Percentiles rank a stretch among this genome's conserved stretches.
phyloP scores from a whole-genome alignment of 92 coral and sea anemone genomes.

The Zoanthus solanderi region DNA sequence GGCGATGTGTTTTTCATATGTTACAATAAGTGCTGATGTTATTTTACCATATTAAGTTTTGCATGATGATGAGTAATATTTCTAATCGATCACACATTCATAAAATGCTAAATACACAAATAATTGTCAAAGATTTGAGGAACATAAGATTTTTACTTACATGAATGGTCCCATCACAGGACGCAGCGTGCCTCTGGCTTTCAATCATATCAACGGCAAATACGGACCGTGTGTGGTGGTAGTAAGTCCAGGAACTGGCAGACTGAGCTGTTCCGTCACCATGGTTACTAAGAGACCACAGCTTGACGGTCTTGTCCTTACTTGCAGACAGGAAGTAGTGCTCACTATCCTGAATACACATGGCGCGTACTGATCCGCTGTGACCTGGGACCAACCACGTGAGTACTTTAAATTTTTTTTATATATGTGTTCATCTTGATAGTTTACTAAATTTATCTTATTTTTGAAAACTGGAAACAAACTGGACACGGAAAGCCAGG shows the following conservation, averaged over 20 bases:
- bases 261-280: slow-evolving; percentile 99
- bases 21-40: no score
- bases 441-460: no score
- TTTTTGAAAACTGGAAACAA: no score
- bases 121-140: background rate
- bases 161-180: slow-evolving; percentile 95
- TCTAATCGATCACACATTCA: background rate
- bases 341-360: slow-evolving; percentile 95
- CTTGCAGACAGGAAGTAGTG: slow-evolving; percentile 95
- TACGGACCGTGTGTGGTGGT: slow-evolving; percentile 88
- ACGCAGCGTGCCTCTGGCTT: slow-evolving; percentile 87
- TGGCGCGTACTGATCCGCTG: slow-evolving; percentile 90
- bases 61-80: no score
- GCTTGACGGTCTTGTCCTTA: slow-evolving; percentile 94
- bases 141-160: slow-evolving; percentile 56
- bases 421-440: no score
- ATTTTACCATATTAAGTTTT: no score
- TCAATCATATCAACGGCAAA: slow-evolving; percentile 93
- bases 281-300: slow-evolving; percentile 99
- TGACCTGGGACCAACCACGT: slow-evolving; percentile 69
- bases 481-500: no score
- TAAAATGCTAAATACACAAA: background rate
- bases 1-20: no score
- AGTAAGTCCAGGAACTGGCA: slow-evolving; percentile 97
- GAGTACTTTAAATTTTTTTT: background rate